Base-by-base conservation (phyloP, 2,888 invertebrate genomes). In the Pachliopta kotzebuea region DNA sequence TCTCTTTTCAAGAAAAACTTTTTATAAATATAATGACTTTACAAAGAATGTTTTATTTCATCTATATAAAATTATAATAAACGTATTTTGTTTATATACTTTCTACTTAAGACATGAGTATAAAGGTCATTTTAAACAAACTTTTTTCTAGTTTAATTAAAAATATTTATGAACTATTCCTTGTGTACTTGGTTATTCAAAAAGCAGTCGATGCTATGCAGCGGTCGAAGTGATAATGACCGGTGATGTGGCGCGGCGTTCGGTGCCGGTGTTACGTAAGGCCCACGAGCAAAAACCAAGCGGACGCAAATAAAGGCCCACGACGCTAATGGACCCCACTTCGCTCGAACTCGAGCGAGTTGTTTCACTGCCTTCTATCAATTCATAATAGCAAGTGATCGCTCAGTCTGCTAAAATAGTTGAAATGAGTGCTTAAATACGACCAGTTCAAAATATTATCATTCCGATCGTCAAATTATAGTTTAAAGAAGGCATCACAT, bases 151-250 rank as follows among this genome's bases (percentile, higher is more conserved):
- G 21, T 17, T 53, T 21, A 29, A 45, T 42, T 21, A 18, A 60
- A 21, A n/a, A 37, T 17, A n/a, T 37, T 26, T n/a, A 26, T 60
- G n/a, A 31, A 61, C 31, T 2, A 58, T 61, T 57, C 14, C 31
- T 45, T 17, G n/a, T 31, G 54, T 54, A 65, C 31, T 54, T 65
- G 61, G 18, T 58, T 54, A 49, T 57, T 11, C 68, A 71, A 73
- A 73, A 74, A 72, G 72, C 69, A 61, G 67, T 62, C 50, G 37
- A 37, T 37, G 62, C 52, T 59, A 58, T 69, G 68, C 54, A 65
- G 68, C 63, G 68, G 62, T 49, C 66, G 64, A 71, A 75, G 79
- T 79, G 84, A 78, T 82, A 85, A 84, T 84, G 83, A 83, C 83
- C 79, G 76, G 69, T 72, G 76, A 76, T 70, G 68, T 71, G 72